Evolutionary conservation across 1,140 invertebrate genomes (phyloP).

Genomic region (Acromyrmex heyeri): DNA sequence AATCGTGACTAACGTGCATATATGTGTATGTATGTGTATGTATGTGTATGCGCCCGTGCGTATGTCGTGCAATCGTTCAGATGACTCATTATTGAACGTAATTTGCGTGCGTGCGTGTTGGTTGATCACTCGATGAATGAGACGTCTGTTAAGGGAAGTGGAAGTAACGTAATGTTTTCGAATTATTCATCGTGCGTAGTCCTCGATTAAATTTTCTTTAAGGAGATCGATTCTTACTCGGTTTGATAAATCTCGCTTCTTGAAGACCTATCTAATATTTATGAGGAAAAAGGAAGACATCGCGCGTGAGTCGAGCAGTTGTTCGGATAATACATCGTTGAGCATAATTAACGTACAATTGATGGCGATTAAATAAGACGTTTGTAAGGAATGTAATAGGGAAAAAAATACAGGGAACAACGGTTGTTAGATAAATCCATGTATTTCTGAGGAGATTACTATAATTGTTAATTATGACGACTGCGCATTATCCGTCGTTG

Average conservation of each 20-base stretch:
- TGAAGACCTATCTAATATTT: background rate
- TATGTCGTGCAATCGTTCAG: constrained; percentile 23
- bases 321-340: background rate
- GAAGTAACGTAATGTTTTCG: constrained; percentile 26
- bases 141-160: constrained; percentile 27
- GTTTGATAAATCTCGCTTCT: constrained; percentile 19
- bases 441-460: constrained; percentile 13
- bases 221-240: constrained; percentile 2
- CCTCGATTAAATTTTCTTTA: background rate
- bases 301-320: background rate
- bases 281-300: background rate
- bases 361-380: constrained; percentile 47
- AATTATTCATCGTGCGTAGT: constrained; percentile 15
- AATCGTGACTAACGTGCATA: background rate
- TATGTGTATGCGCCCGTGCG: background rate
- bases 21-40: background rate
- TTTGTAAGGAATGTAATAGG: background rate
- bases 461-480: constrained; percentile 33
- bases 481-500: constrained; percentile 24
- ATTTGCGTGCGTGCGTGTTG: constrained; percentile 37
- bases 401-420: constrained; percentile 23
- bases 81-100: constrained; percentile 34
- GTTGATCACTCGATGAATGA: constrained; percentile 51
- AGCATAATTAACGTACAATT: constrained; percentile 38
- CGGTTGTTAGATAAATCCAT: constrained; percentile 43